A percentile compares a stretch with the other conserved stretches of the same genome.
These are phyloP conservation scores for Tineola bisselliella DNA, from an alignment of 2,888 invertebrate genomes.

Conservation along the genomic window DNA sequence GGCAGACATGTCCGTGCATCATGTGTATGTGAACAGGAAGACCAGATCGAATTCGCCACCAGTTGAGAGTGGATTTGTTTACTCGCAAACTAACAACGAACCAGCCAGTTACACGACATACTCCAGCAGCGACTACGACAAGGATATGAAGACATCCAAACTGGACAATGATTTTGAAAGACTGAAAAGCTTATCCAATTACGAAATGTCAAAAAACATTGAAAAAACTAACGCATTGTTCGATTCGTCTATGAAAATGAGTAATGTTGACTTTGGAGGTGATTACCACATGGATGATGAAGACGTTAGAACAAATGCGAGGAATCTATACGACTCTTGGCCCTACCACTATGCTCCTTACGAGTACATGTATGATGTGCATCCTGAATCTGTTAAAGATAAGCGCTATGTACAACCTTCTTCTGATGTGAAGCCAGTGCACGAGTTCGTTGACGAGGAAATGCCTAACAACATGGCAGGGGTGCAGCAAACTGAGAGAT, in stretches of 20 bases:
- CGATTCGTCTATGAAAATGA: conserved; percentile 20
- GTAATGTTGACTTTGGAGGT: conserved; percentile 21
- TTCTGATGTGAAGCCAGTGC: conserved; percentile 37
- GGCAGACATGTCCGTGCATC: conserved; percentile 26
- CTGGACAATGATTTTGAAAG: conserved; percentile 27
- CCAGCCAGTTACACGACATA: conserved; percentile 24
- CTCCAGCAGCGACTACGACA: conserved; percentile 8
- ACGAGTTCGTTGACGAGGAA: conserved; percentile 37
- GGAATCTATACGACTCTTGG: conserved; percentile 34
- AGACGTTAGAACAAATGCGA: conserved; percentile 38
- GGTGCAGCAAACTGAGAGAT: neutral
- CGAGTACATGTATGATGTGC: conserved; percentile 32
- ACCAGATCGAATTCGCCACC: conserved; percentile 28
- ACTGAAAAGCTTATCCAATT: conserved; percentile 19
- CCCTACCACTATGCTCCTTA: conserved; percentile 43
- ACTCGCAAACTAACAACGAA: conserved; percentile 25
- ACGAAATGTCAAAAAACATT: conserved; percentile 4
- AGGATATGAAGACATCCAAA: conserved; percentile 19
- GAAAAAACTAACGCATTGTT: conserved; percentile 13
- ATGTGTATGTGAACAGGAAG: conserved; percentile 28
- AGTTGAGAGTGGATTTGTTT: conserved; percentile 27
- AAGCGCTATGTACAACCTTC: conserved; percentile 33
- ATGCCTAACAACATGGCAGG: neutral
- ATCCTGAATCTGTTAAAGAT: conserved; percentile 38
- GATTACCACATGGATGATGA: conserved; percentile 39